Conservation (phyloP, 2,888 invertebrate species). For the Xanthorhoe designata region DNA sequence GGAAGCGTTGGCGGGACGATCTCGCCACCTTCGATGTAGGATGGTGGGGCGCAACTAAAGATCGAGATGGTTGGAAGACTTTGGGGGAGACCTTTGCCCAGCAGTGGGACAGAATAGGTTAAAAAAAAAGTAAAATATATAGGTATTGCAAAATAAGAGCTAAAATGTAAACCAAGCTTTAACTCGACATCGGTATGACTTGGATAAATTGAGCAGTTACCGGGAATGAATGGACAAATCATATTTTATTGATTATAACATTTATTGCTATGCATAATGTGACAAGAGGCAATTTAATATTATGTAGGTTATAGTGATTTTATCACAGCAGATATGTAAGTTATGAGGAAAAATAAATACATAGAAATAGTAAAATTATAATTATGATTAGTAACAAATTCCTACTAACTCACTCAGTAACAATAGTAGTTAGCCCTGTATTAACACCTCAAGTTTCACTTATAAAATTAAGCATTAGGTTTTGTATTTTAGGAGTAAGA, state of each 20-base stretch:
- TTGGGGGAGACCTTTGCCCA: too few relatives aligned
- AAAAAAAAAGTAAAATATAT: too few relatives aligned
- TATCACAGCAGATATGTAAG: slow-evolving; percentile 4
- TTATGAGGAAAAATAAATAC: not conserved
- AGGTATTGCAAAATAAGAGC: too few relatives aligned
- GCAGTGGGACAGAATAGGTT: too few relatives aligned
- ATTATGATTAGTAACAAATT: not conserved
- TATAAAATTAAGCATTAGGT: too few relatives aligned
- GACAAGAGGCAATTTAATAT: slow-evolving; percentile 25
- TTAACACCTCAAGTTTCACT: too few relatives aligned
- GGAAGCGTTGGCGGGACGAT: too few relatives aligned
- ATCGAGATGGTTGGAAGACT: too few relatives aligned
- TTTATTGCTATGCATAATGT: slow-evolving; percentile 12
- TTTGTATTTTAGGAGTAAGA: too few relatives aligned
- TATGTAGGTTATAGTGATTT: slow-evolving; percentile 19
- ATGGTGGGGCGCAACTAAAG: too few relatives aligned
- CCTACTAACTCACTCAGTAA: too few relatives aligned
- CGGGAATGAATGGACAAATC: slow-evolving; percentile 17
- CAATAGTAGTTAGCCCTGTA: not conserved
- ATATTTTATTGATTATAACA: slow-evolving; percentile 14
- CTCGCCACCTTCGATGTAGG: too few relatives aligned
- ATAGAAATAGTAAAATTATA: not conserved
- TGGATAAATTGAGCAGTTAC: slow-evolving; percentile 15
- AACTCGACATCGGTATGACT: slow-evolving; percentile 11
- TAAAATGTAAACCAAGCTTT: not conserved